Evolutionary conservation across 2,888 invertebrate genomes (phyloP).

Genomic region (Orthonychiurus folsomi): DNA sequence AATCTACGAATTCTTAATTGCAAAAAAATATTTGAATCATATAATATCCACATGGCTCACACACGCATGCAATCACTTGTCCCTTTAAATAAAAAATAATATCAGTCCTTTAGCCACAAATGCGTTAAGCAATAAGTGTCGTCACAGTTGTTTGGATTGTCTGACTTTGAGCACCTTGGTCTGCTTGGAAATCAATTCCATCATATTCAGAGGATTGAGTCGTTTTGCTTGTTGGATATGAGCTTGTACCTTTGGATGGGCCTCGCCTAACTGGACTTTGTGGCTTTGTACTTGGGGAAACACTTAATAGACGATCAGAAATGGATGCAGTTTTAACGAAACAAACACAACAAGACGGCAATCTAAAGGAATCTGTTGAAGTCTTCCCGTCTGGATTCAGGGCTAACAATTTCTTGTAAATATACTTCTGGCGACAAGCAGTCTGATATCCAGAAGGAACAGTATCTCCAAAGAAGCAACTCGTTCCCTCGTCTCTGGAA

Average conservation of each 20-base stretch:
- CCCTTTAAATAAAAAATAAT: too few relatives aligned
- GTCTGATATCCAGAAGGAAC: constrained; percentile 49
- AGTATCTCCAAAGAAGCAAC: constrained; percentile 49
- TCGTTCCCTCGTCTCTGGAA: constrained; percentile 44
- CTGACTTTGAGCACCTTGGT: not conserved
- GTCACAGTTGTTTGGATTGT: not conserved
- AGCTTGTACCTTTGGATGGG: not conserved
- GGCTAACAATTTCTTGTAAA: constrained; percentile 51
- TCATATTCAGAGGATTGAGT: not conserved
- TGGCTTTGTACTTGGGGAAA: not conserved
- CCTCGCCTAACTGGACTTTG: too few relatives aligned
- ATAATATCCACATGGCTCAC: too few relatives aligned
- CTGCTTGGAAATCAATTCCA: not conserved
- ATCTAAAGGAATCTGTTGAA: constrained; percentile 42
- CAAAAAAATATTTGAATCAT: too few relatives aligned
- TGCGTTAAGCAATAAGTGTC: too few relatives aligned
- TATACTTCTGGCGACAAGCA: constrained; percentile 54
- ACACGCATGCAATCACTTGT: too few relatives aligned
- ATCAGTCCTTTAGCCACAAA: too few relatives aligned
- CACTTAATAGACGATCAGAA: constrained; percentile 22
- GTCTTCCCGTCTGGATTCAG: constrained; percentile 44
- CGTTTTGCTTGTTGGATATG: not conserved
- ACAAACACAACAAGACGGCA: constrained; percentile 71
- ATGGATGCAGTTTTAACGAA: constrained; percentile 42
- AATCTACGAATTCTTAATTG: too few relatives aligned